Evolutionary conservation across 2,888 invertebrate species (phyloP), one percentile per base, ranked within the genome.

Genomic region (Hyles lineata): DNA sequence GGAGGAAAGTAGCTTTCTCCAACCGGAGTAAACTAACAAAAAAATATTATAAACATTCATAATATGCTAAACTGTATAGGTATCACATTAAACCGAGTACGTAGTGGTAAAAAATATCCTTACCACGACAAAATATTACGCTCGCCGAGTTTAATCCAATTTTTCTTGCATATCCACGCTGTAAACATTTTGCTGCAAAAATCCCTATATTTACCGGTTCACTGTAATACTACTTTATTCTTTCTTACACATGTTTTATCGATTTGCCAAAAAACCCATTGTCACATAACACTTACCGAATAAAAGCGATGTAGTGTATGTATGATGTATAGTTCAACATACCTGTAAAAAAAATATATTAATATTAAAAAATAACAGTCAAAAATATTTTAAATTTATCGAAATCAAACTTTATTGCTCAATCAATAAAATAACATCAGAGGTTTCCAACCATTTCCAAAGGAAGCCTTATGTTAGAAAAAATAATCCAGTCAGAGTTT

Each of bases 121-220:
- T 21, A 43, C 63, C 21, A 35, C 63, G 43, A 63, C 60, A 63
- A 63, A 63, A 21, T 63, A 43, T 63, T 61, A 29, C 61, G 29
- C 63, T 43, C 43, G 35, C 35, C 21, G 43, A 21, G 21, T 63
- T 63, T 43, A 15, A 63, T 77, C 74, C 74, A 74, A 79, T 76
- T 77, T 63, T 63, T 63, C 63, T 43, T 43, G 63, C 21, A 43
- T 21, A 43, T 43, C 43, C 35, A 43, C 23, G 67, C 67, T 25
- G 43, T 43, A 43, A 63, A 43, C 8, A 23, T 21, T 21, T 43
- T 63, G 63, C 35, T 63, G 43, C 35, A 21, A 43, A 43, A 63
- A 63, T 43, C 15, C 15, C 15, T 32, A 23, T 55, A 55, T 55
- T 55, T 35, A 43, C 63, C 21, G 63, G 21, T 43, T 23, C n/a